phyloP scores from a whole-genome alignment of 2,888 invertebrate species.

The Sepiola atlantica region DNA sequence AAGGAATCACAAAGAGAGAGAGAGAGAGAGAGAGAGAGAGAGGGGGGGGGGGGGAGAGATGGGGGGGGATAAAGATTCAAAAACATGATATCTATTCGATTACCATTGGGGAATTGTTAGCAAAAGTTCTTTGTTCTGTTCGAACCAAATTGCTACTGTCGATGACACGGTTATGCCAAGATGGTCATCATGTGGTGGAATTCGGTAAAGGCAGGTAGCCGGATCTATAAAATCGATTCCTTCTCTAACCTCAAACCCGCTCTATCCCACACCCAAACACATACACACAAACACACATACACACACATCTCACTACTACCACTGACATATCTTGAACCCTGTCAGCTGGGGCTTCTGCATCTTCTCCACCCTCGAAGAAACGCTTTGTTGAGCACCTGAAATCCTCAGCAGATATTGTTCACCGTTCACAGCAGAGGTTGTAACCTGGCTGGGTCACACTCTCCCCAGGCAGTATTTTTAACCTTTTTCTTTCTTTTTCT shows the following conservation, averaged over 20 bases:
- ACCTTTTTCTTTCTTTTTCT: too few relatives aligned
- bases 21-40: background rate
- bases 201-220: background rate
- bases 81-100: background rate
- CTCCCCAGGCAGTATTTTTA: background rate
- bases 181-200: background rate
- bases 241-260: background rate
- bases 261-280: background rate
- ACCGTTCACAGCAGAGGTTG: background rate
- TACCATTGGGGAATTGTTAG: background rate
- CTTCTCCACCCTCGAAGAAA: background rate
- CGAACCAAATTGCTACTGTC: constrained; percentile 32
- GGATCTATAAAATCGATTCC: background rate
- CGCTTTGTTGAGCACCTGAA: background rate
- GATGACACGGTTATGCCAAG: background rate
- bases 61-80: background rate
- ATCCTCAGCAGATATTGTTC: background rate
- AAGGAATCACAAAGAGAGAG: background rate
- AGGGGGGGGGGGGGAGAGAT: background rate
- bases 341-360: background rate
- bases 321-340: background rate
- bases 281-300: too few relatives aligned
- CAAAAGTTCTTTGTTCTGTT: background rate
- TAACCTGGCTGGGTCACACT: background rate
- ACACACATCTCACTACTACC: background rate